Base-by-base conservation (phyloP, 2,113 vertebrate species). In the Spilogale gracilis region DNA sequence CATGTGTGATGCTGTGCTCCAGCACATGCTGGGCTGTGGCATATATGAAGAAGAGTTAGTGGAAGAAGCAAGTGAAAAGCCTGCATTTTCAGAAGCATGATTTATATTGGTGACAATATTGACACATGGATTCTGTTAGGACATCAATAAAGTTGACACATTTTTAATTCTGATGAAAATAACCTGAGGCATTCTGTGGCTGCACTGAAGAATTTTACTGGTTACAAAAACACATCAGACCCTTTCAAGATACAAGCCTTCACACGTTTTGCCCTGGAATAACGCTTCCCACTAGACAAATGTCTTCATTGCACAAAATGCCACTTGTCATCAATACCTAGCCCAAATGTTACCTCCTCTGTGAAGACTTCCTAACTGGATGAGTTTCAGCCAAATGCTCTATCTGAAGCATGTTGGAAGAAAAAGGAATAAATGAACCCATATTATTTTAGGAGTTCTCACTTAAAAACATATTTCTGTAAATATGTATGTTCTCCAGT, bases 91-190 rank as follows among this genome's bases (percentile, higher is more conserved):
- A 16, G 63, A 89, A 85, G 78, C 32, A 25, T 54, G 18, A 73
- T 93, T 97, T 96, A 76, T 89, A 20, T 20, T 32, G n/a, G 82
- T 86, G 86, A 89, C 54, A 79, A 38, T 81, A 89, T 69, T 60
- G 95, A 67, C 86, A 89, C 16, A 4, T 32, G 92, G 63, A 78
- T 89, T 98, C 92, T 95, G 43, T 93, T 92, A 95, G 65, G 61
- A 52, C 73, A 82, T 95, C 79, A 79, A 56, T 89, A 92, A 96
- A 86, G 58, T 23, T 85, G 73, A 86, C 86, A 89, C 48, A 21
- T 73, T 93, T 96, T 96, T 89, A 88, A 95, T 96, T 97, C 82
- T 97, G 89, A 97, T 93, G 71, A 95, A 91, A 96, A 96, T 85
- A 71, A 65, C 73, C 65, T 5, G 32, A 82, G 60, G 50, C 78